phyloP scores from a whole-genome alignment of 2,888 invertebrate species.

The Megalurothrips usitatus region DNA sequence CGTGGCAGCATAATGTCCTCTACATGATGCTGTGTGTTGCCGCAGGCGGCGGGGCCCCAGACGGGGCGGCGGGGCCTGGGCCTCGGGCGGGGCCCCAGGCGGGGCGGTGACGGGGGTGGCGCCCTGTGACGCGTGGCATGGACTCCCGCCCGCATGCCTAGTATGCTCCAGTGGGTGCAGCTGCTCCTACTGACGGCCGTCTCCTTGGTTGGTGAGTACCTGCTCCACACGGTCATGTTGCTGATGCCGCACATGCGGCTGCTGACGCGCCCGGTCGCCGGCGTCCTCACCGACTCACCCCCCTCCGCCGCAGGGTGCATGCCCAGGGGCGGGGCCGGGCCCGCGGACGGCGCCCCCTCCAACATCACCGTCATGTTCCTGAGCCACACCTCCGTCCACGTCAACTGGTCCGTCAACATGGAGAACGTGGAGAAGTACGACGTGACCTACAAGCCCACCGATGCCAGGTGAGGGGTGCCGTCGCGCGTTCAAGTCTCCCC shows the following conservation, averaged over 20 bases:
- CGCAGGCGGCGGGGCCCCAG: background rate
- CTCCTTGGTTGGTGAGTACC: slow-evolving; percentile 53
- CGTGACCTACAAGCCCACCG: slow-evolving; percentile 84
- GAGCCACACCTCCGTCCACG: slow-evolving; percentile 77
- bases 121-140: background rate
- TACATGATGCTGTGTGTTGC: too few species aligned
- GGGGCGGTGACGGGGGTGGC: background rate
- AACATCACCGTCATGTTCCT: slow-evolving; percentile 86
- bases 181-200: slow-evolving; percentile 56
- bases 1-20: too few species aligned
- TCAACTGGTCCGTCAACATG: slow-evolving; percentile 79
- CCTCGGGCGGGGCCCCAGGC: background rate
- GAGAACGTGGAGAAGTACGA: slow-evolving; percentile 83
- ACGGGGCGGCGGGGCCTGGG: background rate
- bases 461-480: slow-evolving; percentile 70
- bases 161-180: slow-evolving; percentile 58
- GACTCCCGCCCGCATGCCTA: slow-evolving; percentile 8
- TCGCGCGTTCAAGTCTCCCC: background rate
- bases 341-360: slow-evolving; percentile 63
- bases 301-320: slow-evolving; percentile 62
- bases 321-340: slow-evolving; percentile 55
- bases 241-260: too few species aligned
- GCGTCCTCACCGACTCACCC: background rate
- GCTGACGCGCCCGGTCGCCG: too few species aligned
- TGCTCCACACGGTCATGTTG: too few species aligned